Evolutionary conservation across 2,797 vertebrate genomes (phyloP).

Genomic region (Graptemys geographica): DNA sequence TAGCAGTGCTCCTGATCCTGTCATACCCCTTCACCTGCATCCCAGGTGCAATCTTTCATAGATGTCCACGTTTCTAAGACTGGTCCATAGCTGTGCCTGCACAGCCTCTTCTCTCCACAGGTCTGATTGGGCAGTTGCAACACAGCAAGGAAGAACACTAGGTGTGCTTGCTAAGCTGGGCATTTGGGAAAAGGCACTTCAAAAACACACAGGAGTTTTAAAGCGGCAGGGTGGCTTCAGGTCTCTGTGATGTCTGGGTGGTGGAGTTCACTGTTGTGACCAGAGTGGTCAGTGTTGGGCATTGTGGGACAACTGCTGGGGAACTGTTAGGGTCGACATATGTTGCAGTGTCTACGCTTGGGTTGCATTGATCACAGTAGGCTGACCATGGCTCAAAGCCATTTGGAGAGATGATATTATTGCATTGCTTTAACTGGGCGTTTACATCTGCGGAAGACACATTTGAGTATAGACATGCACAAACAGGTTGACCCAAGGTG

Average conservation of each 20-base stretch:
- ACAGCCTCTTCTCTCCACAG: no score
- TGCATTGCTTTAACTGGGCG: background rate
- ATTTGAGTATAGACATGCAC: background rate
- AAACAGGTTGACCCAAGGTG: background rate
- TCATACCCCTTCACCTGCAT: no score
- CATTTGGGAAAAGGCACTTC: background rate
- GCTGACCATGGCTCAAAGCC: background rate
- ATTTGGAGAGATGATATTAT: background rate
- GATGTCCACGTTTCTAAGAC: no score
- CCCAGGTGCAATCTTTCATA: no score
- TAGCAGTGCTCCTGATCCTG: no score
- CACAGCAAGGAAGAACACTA: background rate
- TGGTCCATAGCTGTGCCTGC: no score
- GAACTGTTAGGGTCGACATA: background rate
- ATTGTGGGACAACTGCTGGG: background rate
- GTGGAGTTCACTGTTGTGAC: background rate
- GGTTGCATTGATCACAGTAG: background rate
- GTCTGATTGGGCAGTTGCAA: background rate
- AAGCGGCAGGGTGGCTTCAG: background rate
- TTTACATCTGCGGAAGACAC: background rate
- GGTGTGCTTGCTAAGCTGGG: background rate
- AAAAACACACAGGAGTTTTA: background rate
- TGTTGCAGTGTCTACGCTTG: background rate
- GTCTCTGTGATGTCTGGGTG: background rate
- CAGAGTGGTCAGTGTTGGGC: background rate